Conservation (phyloP, 1,140 invertebrate genomes). For the Drosophila bipectinata region DNA sequence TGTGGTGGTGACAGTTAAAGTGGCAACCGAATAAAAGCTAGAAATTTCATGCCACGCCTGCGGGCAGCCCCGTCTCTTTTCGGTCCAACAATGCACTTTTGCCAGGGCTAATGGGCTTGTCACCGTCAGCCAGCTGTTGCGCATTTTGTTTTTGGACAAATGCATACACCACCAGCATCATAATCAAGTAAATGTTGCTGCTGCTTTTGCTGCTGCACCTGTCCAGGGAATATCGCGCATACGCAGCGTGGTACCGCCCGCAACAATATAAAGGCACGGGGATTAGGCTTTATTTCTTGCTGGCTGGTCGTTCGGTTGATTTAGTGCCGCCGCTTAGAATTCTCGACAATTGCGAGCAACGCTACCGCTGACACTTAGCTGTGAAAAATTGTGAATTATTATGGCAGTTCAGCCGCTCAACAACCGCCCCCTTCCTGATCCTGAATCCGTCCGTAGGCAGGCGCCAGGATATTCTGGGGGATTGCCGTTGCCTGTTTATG, state of each 20-base stretch:
- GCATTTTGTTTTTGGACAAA: constrained; percentile 43
- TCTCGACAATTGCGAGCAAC: constrained; percentile 64
- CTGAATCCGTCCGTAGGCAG: constrained; percentile 34
- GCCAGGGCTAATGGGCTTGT: constrained; percentile 49
- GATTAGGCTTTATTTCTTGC: constrained; percentile 50
- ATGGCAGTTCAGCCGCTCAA: constrained; percentile 56
- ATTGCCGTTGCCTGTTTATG: constrained; percentile 71
- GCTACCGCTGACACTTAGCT: constrained; percentile 76
- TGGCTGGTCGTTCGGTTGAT: constrained; percentile 57
- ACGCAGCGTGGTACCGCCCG: constrained; percentile 44
- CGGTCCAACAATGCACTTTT: constrained; percentile 40
- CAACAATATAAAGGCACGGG: constrained; percentile 29
- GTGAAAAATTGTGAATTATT: constrained; percentile 82
- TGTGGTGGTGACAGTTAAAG: constrained; percentile 77
- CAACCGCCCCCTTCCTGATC: not conserved
- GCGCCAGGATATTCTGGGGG: constrained; percentile 38
- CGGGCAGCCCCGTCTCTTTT: not conserved
- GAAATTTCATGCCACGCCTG: constrained; percentile 27
- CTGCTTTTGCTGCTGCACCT: constrained; percentile 42
- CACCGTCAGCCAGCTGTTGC: constrained; percentile 48
- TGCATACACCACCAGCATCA: constrained; percentile 38
- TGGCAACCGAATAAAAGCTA: constrained; percentile 68
- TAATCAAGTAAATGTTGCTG: constrained; percentile 68
- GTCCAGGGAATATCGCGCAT: constrained; percentile 52
- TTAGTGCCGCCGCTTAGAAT: constrained; percentile 68